phyloP scores from a whole-genome alignment of 2,113 vertebrate genomes.

The Chroicocephalus ridibundus region DNA sequence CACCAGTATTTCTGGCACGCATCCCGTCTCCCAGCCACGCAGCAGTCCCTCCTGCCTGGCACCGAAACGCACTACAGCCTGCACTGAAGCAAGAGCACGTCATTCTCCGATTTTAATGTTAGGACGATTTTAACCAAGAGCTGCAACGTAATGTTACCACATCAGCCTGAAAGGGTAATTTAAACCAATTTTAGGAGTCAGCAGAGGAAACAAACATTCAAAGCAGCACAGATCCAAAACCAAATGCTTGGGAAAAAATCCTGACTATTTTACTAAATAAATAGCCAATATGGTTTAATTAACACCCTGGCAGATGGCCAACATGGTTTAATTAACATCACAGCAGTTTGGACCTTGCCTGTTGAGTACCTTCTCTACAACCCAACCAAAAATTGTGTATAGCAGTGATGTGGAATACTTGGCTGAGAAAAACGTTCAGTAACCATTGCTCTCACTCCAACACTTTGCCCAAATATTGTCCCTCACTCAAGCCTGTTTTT shows the following conservation, averaged over 20 bases:
- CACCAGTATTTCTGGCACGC: background rate
- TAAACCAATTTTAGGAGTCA: background rate
- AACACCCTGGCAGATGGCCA: background rate
- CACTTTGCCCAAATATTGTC: background rate
- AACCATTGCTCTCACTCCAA: background rate
- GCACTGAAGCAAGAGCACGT: background rate
- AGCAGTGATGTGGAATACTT: background rate
- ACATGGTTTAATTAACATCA: background rate
- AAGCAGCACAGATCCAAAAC: background rate
- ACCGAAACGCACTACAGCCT: background rate
- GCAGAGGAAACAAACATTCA: background rate
- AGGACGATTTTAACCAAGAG: background rate
- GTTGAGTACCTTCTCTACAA: background rate
- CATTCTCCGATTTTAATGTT: background rate
- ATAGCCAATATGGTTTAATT: background rate
- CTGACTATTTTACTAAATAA: background rate
- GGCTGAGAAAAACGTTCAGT: background rate
- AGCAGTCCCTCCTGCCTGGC: background rate
- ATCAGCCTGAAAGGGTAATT: background rate
- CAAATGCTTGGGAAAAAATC: background rate
- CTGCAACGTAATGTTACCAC: background rate
- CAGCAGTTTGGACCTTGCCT: background rate
- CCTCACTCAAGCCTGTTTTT: background rate
- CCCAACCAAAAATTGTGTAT: background rate
- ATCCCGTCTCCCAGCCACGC: background rate